phyloP scores from a whole-genome alignment of 1,140 invertebrate genomes.

The Hyles euphorbiae region DNA sequence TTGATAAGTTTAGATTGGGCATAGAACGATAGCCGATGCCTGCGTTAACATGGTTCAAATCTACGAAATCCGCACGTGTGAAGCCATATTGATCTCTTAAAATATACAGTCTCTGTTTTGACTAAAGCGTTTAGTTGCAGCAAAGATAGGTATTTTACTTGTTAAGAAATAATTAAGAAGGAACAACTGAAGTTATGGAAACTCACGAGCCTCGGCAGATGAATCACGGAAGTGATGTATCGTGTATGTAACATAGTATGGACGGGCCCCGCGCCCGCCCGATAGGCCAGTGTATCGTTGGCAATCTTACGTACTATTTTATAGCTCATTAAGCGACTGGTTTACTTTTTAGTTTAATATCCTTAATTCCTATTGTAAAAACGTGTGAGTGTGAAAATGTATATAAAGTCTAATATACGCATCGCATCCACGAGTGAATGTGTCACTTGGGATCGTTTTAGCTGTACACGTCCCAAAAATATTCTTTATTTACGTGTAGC shows the following conservation, averaged over 20 bases:
- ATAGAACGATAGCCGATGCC: slow-evolving; percentile 36
- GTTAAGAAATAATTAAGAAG: slow-evolving; percentile 56
- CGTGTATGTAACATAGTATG: slow-evolving; percentile 34
- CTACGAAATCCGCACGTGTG: slow-evolving; percentile 45
- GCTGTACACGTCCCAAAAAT: slow-evolving; percentile 27
- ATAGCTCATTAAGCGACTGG: slow-evolving; percentile 71
- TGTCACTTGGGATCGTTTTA: slow-evolving; percentile 35
- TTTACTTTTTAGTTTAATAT: slow-evolving; percentile 68
- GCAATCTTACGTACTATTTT: slow-evolving; percentile 65
- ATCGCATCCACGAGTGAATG: slow-evolving; percentile 40
- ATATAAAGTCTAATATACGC: slow-evolving; percentile 48
- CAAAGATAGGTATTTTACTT: slow-evolving; percentile 46
- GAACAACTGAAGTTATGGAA: slow-evolving; percentile 43
- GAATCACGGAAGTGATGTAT: slow-evolving; percentile 35
- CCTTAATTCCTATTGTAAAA: slow-evolving; percentile 70
- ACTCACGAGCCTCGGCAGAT: slow-evolving; percentile 46
- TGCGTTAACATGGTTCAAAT: slow-evolving; percentile 11
- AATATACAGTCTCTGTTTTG: slow-evolving; percentile 38
- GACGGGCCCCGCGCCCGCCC: slow-evolving; percentile 20
- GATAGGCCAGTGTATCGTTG: slow-evolving; percentile 70
- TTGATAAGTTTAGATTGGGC: slow-evolving; percentile 51
- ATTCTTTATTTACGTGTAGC: slow-evolving; percentile 31
- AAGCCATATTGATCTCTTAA: slow-evolving; percentile 71
- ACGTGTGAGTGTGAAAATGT: slow-evolving; percentile 69
- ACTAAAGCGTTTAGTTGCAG: slow-evolving; percentile 17